Percentiles rank a stretch among this genome's conserved stretches.
Evolutionary conservation across 2,888 invertebrate species (phyloP).

Genomic region (Leucophora obtusa): DNA sequence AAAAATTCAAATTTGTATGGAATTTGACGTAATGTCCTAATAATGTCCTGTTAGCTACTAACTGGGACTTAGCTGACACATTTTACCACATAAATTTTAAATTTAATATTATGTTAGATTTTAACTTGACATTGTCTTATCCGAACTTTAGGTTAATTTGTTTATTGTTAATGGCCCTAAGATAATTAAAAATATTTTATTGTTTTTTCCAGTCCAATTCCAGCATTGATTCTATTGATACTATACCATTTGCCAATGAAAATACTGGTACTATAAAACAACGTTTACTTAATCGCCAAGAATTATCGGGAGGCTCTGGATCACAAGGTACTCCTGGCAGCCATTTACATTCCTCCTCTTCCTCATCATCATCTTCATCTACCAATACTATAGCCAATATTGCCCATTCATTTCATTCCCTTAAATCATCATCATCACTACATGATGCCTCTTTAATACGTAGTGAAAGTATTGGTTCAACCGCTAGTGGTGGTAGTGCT

Average conservation of each 20-base stretch:
- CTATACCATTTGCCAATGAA: slow-evolving; percentile 98
- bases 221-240: slow-evolving; percentile 94
- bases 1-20: no score
- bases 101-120: no score
- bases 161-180: no score
- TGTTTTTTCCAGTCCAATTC: slow-evolving; percentile 87
- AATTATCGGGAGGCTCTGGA: slow-evolving; percentile 70
- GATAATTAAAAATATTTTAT: no score
- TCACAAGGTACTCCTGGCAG: slow-evolving; percentile 65
- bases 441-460: slow-evolving; percentile 79
- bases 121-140: no score
- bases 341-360: slow-evolving; percentile 77
- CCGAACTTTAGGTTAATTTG: no score
- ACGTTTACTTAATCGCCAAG: slow-evolving; percentile 81
- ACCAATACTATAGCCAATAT: slow-evolving; percentile 78
- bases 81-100: no score
- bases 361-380: slow-evolving; percentile 78
- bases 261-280: slow-evolving; percentile 99
- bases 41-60: no score
- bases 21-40: no score
- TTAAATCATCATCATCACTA: slow-evolving; percentile 78
- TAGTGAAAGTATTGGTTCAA: slow-evolving; percentile 80
- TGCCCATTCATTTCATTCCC: slow-evolving; percentile 78
- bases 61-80: no score
- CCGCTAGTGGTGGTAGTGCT: slow-evolving; percentile 77